Percentiles rank a stretch among this genome's conserved stretches.
Conservation (phyloP, 2,113 vertebrate species). For the Steatornis caripensis region DNA sequence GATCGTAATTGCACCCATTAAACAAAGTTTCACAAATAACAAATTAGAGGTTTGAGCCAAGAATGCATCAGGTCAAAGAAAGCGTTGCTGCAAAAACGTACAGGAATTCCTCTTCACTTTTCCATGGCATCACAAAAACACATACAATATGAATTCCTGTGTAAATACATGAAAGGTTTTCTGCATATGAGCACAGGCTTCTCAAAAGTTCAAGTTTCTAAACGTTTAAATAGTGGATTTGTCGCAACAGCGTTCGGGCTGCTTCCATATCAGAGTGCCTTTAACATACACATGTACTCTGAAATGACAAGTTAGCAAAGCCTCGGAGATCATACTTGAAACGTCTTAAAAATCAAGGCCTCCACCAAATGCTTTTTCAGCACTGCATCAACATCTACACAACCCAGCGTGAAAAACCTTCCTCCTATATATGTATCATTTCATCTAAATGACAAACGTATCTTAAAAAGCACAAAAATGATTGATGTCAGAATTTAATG, state of each 20-base stretch:
- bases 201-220: background rate
- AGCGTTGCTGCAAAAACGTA: background rate
- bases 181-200: background rate
- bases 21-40: slow-evolving; percentile 39
- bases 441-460: background rate
- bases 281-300: background rate
- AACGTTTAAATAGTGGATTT: background rate
- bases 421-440: background rate
- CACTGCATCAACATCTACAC: background rate
- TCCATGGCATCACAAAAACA: background rate
- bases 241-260: background rate
- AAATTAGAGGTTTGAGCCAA: background rate
- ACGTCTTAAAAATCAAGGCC: background rate
- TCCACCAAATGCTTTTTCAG: background rate
- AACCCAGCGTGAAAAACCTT: background rate
- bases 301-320: background rate
- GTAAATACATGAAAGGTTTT: background rate
- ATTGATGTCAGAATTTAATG: slow-evolving; percentile 82
- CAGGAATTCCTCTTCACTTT: background rate
- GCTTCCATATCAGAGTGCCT: background rate
- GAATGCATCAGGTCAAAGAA: background rate
- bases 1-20: slow-evolving; percentile 25
- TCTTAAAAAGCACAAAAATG: slow-evolving; percentile 58
- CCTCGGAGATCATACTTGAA: background rate
- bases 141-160: background rate